Evolutionary conservation across 1,140 invertebrate species (phyloP), one percentile per base, ranked within the genome.

Genomic region (Nasonia giraulti): DNA sequence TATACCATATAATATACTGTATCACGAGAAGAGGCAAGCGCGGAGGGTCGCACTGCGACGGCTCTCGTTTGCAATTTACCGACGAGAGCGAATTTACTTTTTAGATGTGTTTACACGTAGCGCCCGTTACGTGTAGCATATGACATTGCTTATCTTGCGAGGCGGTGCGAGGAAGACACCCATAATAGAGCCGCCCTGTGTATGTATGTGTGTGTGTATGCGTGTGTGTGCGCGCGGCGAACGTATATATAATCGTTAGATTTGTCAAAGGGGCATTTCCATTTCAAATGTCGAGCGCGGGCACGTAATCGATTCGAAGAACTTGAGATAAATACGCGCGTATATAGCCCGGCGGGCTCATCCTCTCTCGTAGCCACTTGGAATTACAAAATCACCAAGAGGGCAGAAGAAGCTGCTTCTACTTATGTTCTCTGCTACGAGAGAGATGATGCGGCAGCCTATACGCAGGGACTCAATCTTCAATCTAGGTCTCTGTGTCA

Each of bases 311-410:
- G 23, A 71, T 80, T 23, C 33, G 27, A 37, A 17, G 47, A 31
- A 62, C 47, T 78, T 62, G 12, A 62, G 17, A 62, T 62, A 62
- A 62, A 62, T 37, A 37, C 17, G 5, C 55, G 55, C 55, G 2
- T 62, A n/a, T 37, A 37, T 37, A 37, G 5, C 12, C 12, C 50
- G 50, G 5, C 50, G 50, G 5, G 20, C 55, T 62, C 55, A 62
- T 62, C 55, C 55, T 62, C 55, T 62, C 55, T 62, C 55, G n/a
- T 76, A 47, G 10, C 12, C 44, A 27, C 12, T 77, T 55, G 12
- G 23, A 50, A 77, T 77, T 77, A 27, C 44, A 77, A 77, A 77
- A 23, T n/a, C 40, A 47, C 40, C 69, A 44, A 37, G 33, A 37
- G 50, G 50, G 2, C 17, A 62, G 55, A 62, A 62, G 55, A n/a